A percentile compares a stretch with the other conserved stretches of the same genome.
Conservation (phyloP, 2,113 vertebrate genomes). For the Paracanthobrama guichenoti region DNA sequence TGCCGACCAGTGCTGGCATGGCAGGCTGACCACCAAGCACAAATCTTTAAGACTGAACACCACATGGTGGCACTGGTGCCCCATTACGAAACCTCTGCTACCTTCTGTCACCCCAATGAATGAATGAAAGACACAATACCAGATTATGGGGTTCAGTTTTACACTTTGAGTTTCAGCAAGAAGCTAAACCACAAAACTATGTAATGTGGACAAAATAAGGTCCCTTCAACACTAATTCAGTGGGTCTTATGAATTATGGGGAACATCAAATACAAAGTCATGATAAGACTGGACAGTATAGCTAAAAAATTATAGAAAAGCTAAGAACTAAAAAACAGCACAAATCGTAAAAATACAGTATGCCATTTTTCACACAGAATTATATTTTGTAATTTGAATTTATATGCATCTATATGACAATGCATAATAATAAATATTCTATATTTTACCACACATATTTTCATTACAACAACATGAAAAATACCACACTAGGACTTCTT, state of each 20-base stretch:
- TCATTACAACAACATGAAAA: background rate
- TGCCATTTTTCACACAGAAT: no score
- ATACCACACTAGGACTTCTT: background rate
- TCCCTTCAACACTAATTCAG: background rate
- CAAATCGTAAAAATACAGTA: no score
- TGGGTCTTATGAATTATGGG: background rate
- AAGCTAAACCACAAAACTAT: constrained; percentile 48
- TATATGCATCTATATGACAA: background rate
- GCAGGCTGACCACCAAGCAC: constrained; percentile 21
- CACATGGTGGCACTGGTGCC: constrained; percentile 62
- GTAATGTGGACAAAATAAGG: constrained; percentile 45
- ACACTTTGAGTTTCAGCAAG: constrained; percentile 55
- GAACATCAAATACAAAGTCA: background rate
- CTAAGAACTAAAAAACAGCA: background rate
- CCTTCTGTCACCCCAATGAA: background rate
- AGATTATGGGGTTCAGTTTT: constrained; percentile 48
- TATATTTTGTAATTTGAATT: background rate
- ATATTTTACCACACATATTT: background rate
- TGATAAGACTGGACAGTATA: background rate
- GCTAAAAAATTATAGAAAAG: background rate
- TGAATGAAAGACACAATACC: constrained; percentile 31
- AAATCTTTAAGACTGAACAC: background rate
- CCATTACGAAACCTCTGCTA: constrained; percentile 30
- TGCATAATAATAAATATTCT: background rate
- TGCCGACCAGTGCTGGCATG: constrained; percentile 28